Base-by-base conservation (phyloP, 2,113 vertebrate genomes). In the Cisticola juncidis region DNA sequence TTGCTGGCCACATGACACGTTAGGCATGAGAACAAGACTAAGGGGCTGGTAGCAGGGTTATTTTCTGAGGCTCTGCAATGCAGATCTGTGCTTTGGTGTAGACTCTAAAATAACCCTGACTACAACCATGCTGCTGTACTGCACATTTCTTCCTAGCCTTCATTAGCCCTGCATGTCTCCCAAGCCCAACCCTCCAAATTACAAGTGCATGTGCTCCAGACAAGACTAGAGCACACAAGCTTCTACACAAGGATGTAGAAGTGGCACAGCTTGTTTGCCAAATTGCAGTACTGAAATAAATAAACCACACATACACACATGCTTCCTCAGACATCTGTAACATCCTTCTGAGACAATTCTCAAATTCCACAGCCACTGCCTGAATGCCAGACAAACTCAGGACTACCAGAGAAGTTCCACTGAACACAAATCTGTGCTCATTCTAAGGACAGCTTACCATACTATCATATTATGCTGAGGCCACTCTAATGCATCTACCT, bases 241-340 rank as follows among this genome's bases (percentile, higher is more conserved):
- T 86, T 56, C 85, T 60, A 10, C 0, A 24, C n/a, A n/a, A n/a
- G n/a, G 71, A 90, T 58, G 17, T 1, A 65, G 14, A 96, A 91
- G 82, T 33, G 47, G 79, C 64, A 86, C 50, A 69, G 68, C 70
- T 79, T 50, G 35, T 80, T 92, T 88, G 85, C 48, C 76, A 81
- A 83, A 90, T 0, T 45, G 51, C n/a, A 81, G 23, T 5, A 83
- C 58, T 77, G 54, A 86, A 70, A 76, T 66, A 62, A 20, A 60
- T 14, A 69, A 69, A 22, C 14, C 53, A 25, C 24, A 36, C 18
- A 28, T 26, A 61, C 11, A 79, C 1, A 33, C 83, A 44, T 14
- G 45, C 47, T 70, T 90, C 54, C 54, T 47, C 47, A 61, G 64
- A 73, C 9, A 0, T 0, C 1, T 53, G 26, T 21, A 68, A 22